Percentiles rank a stretch among this genome's conserved stretches.
phyloP scores from a whole-genome alignment of 2,113 vertebrate species.

The Willisornis vidua region DNA sequence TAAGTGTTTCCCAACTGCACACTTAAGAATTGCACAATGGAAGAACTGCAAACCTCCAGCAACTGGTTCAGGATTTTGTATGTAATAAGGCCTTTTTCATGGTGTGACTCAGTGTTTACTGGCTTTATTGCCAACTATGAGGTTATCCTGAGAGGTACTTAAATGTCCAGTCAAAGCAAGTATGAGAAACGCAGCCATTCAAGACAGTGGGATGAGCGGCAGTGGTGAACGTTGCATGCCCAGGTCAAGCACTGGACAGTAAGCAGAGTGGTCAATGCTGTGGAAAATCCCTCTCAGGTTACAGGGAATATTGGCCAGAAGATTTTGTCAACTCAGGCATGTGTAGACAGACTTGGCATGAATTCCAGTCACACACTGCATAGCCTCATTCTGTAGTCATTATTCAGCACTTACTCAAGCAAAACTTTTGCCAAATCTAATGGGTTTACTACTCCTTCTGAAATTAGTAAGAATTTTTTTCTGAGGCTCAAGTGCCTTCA shows the following conservation, averaged over 20 bases:
- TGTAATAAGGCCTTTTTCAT: neutral
- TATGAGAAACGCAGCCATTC: neutral
- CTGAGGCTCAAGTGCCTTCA: neutral
- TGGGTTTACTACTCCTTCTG: conserved; percentile 6
- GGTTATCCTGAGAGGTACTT: neutral
- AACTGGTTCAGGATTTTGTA: neutral
- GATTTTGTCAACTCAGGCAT: conserved; percentile 13
- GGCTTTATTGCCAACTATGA: neutral
- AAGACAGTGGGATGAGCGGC: neutral
- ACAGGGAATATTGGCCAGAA: neutral
- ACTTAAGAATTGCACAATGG: neutral
- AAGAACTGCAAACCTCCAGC: neutral
- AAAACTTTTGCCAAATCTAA: conserved; percentile 59
- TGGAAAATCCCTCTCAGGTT: neutral
- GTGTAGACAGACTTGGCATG: conserved; percentile 20
- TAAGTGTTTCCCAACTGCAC: neutral
- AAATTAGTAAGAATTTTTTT: neutral
- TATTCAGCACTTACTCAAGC: conserved; percentile 67
- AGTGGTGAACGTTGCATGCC: neutral
- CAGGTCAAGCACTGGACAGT: neutral
- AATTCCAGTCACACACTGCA: conserved; percentile 56
- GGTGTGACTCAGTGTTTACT: neutral
- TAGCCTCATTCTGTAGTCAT: conserved; percentile 56
- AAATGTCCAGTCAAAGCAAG: neutral
- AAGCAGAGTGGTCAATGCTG: neutral